Percentiles rank a stretch among this genome's conserved stretches.
phyloP scores from a whole-genome alignment of 2,797 vertebrate genomes.

The Betta splendens region DNA sequence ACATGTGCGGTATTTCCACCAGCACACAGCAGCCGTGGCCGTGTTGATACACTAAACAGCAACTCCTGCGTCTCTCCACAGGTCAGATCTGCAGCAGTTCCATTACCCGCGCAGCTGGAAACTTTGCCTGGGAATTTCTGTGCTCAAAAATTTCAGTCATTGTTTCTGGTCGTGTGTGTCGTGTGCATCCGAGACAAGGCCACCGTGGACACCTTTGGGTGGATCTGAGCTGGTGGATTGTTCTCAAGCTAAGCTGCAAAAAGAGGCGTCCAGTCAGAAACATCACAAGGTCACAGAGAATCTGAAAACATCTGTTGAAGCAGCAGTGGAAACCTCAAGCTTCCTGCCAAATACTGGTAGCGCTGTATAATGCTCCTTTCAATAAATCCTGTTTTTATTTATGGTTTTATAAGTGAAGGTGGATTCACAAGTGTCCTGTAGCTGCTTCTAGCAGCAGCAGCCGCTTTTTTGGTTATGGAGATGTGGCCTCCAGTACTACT shows the following conservation, averaged over 20 bases:
- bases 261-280: too few species aligned
- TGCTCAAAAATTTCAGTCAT: constrained; percentile 83
- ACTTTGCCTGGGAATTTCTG: constrained; percentile 82
- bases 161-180: constrained; percentile 87
- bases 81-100: constrained; percentile 11
- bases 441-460: not conserved
- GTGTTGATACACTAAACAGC: constrained; percentile 1
- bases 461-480: not conserved
- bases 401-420: not conserved
- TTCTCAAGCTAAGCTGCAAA: not conserved
- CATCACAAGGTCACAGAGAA: too few species aligned
- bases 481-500: constrained; percentile 12
- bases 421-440: not conserved
- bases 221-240: not conserved
- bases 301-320: not conserved
- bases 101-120: constrained; percentile 80
- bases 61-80: constrained; percentile 27
- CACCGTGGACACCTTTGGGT: not conserved
- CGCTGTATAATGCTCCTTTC: not conserved
- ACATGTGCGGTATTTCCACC: not conserved
- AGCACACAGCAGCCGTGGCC: not conserved
- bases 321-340: not conserved
- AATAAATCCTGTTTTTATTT: not conserved
- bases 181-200: constrained; percentile 43
- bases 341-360: not conserved